Evolutionary conservation across 2,888 invertebrate genomes (phyloP).

Genomic region (Tinea trinotella): DNA sequence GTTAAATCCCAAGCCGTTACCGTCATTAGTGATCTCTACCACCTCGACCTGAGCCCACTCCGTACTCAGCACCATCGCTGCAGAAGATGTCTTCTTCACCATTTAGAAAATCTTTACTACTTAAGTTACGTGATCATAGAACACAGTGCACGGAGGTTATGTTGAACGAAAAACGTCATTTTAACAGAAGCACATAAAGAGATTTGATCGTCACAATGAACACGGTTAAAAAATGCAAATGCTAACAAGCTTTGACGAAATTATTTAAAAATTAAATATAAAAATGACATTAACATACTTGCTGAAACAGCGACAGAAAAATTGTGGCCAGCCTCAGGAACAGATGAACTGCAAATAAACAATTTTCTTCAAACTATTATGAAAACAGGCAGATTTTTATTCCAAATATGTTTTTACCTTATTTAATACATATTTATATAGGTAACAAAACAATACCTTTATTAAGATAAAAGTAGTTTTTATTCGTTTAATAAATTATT

Average conservation of each 20-base stretch:
- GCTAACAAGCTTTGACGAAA: conserved; percentile 24
- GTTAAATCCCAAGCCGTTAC: conserved; percentile 97
- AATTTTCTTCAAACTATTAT: too few relatives aligned
- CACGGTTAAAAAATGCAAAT: background rate
- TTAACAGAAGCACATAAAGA: background rate
- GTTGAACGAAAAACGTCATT: conserved; percentile 17
- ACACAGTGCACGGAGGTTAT: conserved; percentile 48
- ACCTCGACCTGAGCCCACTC: conserved; percentile 99
- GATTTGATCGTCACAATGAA: background rate
- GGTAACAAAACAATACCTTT: too few relatives aligned
- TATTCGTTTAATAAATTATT: too few relatives aligned
- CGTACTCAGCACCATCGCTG: conserved; percentile 89
- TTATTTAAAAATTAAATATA: conserved; percentile 41
- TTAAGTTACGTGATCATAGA: conserved; percentile 54
- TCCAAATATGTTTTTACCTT: too few relatives aligned
- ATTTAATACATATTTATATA: too few relatives aligned
- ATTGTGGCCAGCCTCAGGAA: conserved; percentile 60
- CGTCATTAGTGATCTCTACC: conserved; percentile 97
- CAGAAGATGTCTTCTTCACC: conserved; percentile 43
- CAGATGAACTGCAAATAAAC: conserved; percentile 29
- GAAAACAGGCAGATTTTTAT: too few relatives aligned
- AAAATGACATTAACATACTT: conserved; percentile 73
- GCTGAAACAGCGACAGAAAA: conserved; percentile 64
- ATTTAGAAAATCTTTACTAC: conserved; percentile 31
- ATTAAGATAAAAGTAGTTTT: too few relatives aligned